Evolutionary conservation across 1,140 invertebrate genomes (phyloP), one percentile per base, ranked within the genome.

Genomic region (Euwallacea fornicatus): DNA sequence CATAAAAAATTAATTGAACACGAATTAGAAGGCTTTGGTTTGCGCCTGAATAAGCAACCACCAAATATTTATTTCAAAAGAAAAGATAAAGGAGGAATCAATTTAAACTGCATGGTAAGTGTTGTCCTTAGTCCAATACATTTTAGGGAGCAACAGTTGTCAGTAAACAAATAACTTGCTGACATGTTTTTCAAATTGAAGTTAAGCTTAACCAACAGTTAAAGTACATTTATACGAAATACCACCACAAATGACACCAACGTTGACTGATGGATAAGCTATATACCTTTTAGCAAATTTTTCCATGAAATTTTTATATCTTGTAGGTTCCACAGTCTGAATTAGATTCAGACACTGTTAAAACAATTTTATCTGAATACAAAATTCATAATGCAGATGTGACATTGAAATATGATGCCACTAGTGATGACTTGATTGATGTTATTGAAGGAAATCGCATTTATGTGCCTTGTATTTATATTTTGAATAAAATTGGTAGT

Each of bases 351-450:
- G 98, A 99, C 76, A 90, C 93, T 0, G 98, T 99, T 0, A 98
- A 96, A 85, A 91, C 93, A 7, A 99, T 99, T 81, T 83, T 99
- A 33, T 93, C 93, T 0, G 98, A 99, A 83, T 99, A 99, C 82
- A 95, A 94, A 83, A 99, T 99, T 71, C 95, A 98, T 80, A 99
- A 99, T 86, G 98, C 98, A 59, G 98, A 98, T 81, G 93, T 98
- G 42, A 96, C 94, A 0, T 83, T 98, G 7, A 87, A 94, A 75
- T 97, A 94, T 79, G 98, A 99, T 83, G 96, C 97, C 0, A 98
- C 94, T 3, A 92, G 93, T 75, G 98, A 99, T 83, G 98, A 99
- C 83, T 83, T 99, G 10, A 99, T 99, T 81, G 98, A 99, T 83
- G 93, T 98, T 16, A 94, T 99, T 77, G 98, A 99, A 85, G 98